Evolutionary conservation across 2,797 vertebrate species (phyloP), one percentile per base, ranked within the genome.

Genomic region (Mionectes olivaceus): DNA sequence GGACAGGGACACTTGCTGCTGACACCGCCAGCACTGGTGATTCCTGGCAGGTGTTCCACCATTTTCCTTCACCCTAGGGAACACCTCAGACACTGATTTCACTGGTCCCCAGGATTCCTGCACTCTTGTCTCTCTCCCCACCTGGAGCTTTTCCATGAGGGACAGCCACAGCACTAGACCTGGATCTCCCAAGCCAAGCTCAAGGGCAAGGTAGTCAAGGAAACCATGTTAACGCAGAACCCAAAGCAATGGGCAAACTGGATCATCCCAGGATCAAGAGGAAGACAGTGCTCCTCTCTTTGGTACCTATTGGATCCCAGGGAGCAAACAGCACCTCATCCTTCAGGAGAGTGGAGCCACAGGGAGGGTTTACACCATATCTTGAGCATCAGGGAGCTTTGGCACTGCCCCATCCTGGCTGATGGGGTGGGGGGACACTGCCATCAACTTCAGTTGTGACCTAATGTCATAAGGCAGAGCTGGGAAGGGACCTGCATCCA

Each of bases 191-290:
- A 33, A 44, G 30, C 0, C 64, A 65, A 1, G 1, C 52, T 59
- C 41, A 52, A 21, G 50, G 9, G 8, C 47, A 67, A 70, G 15
- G 12, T 27, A 57, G 43, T 4, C 9, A 3, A 64, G 28, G 18
- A 80, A 82, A 35, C 27, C 25, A 25, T 1, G 6, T 8, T 47
- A 47, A 52, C 33, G 24, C 32, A 75, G 53, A 4, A 5, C 8
- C 19, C 24, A 3, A 55, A 11, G 4, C 14, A 9, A 44, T 0
- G 0, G 44, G 27, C 0, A 3, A 39, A 37, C 2, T 64, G 53
- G 57, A 69, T 49, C 59, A 57, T 5, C 57, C 59, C 52, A 24
- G 49, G 18, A 60, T n/a, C 43, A 82, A 44, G 25, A 55, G 37
- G 43, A 63, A 73, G 56, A 33, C 10, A 37, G 22, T 49, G 24